Base-by-base conservation (phyloP, 2,888 invertebrate genomes). In the Oasisia sp. region DNA sequence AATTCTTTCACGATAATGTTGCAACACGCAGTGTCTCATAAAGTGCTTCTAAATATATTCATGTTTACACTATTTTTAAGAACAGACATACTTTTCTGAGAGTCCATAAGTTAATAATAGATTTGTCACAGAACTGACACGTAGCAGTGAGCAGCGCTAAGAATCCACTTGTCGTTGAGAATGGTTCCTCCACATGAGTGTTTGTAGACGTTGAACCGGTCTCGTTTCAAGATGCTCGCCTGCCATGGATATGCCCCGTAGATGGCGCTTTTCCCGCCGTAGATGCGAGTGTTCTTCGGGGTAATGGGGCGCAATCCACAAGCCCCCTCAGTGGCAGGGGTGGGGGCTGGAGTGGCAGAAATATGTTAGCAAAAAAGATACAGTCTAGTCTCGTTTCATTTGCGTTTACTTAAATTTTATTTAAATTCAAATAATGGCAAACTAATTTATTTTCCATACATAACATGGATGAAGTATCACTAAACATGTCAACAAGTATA, bases 131-230 rank as follows among this genome's bases (percentile, higher is more conserved):
- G 19, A 92, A 94, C 94, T 93, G 93, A 95, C 95, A 93, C 91
- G 92, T 95, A 95, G 93, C 96, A 96, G 93, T 96, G 96, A 8
- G 96, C 96, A 32, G 96, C 96, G 92, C 95, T 95, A 56, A 96
- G 94, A 9, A 96, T 93, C 96, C 96, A 96, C 92, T 94, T 93
- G 91, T 95, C 94, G 93, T 94, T 94, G 89, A 95, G 89, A 89
- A 95, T 93, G n/a, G 95, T 95, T 19, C 94, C 96, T 9, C 96
- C 96, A 94, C 96, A 96, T 94, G 94, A 94, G 92, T 95, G 95
- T 11, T 93, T 44, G 91, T 32, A 90, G 32, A 32, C n/a, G 32
- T 38, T 90, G 44, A 38, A 27, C 44, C 44, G 12, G 19, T 9
- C 90, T 90, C 32, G n/a, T 91, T 91, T 93, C 44, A 94, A 91